These are phyloP conservation scores for Amaurobius ferox DNA, from an alignment of 2,888 invertebrate species.

Conservation along the genomic window DNA sequence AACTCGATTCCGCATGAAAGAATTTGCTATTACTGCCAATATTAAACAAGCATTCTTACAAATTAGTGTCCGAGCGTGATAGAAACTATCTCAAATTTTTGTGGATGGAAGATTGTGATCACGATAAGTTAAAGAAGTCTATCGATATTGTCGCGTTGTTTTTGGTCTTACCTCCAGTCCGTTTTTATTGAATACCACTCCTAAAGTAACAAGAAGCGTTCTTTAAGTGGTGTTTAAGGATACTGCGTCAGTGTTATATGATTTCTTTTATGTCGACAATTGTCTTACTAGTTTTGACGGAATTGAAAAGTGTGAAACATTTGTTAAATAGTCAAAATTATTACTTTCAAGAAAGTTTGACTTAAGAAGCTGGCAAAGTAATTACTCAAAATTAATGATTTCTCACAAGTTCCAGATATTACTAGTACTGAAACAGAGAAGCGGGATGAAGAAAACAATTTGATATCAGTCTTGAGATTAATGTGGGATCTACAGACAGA, in stretches of 20 bases:
- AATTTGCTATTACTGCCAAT: conserved; percentile 34
- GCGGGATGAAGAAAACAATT: too few species aligned
- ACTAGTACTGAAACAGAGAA: too few species aligned
- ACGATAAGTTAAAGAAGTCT: too few species aligned
- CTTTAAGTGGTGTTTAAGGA: too few species aligned
- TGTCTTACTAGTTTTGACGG: not conserved
- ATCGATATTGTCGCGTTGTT: too few species aligned
- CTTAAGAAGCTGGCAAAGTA: not conserved
- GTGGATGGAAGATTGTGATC: not conserved
- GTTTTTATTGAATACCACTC: too few species aligned
- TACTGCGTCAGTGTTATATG: not conserved
- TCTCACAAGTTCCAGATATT: not conserved
- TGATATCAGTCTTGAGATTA: not conserved
- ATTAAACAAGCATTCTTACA: conserved; percentile 45
- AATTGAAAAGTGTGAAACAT: not conserved
- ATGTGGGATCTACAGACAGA: not conserved
- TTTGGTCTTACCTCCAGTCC: too few species aligned
- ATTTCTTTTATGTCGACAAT: not conserved
- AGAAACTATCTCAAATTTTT: conserved; percentile 30
- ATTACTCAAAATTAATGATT: not conserved
- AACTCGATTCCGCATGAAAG: conserved; percentile 42
- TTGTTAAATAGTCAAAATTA: not conserved
- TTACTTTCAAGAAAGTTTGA: not conserved
- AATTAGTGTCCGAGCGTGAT: not conserved
- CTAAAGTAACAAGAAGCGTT: too few species aligned